These are phyloP conservation scores for Cataglyphis albicans DNA, from an alignment of 2,888 invertebrate species.

Conservation along the genomic window DNA sequence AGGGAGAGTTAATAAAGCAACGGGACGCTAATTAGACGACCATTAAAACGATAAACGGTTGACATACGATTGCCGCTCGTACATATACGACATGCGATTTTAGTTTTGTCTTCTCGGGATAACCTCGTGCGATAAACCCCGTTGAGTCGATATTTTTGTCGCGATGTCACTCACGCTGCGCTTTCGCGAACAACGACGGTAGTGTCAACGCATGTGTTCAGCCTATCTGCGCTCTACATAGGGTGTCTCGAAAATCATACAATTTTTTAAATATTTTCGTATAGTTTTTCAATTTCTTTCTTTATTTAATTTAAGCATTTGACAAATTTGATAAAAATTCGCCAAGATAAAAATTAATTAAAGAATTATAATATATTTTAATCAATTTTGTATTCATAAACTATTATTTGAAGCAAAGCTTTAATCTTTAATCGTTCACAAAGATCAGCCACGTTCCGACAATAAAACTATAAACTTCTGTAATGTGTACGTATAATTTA, in stretches of 20 bases:
- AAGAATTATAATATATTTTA: not conserved
- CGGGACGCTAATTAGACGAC: conserved; percentile 84
- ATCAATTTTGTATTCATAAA: not conserved
- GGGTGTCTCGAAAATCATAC: not conserved
- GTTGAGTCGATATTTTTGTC: conserved; percentile 59
- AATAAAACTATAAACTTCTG: not conserved
- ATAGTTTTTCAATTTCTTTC: not conserved
- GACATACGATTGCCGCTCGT: conserved; percentile 83
- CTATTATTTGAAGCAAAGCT: not conserved
- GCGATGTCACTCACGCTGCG: conserved; percentile 13
- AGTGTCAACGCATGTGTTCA: conserved; percentile 74
- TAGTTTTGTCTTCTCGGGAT: conserved; percentile 85
- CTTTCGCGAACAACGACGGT: conserved; percentile 71
- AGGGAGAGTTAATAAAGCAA: conserved; percentile 77
- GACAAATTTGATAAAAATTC: not conserved
- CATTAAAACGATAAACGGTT: conserved; percentile 84
- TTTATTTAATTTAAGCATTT: not conserved
- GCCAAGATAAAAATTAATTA: not conserved
- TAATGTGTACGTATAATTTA: not conserved
- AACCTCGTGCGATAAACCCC: conserved; percentile 83
- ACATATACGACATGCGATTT: conserved; percentile 80
- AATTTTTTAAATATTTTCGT: not conserved
- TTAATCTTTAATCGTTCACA: not conserved
- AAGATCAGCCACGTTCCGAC: not conserved
- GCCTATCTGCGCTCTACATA: not conserved